Conservation (phyloP, 35 echinoderm and acorn worm genomes). For the Anneissia japonica region DNA sequence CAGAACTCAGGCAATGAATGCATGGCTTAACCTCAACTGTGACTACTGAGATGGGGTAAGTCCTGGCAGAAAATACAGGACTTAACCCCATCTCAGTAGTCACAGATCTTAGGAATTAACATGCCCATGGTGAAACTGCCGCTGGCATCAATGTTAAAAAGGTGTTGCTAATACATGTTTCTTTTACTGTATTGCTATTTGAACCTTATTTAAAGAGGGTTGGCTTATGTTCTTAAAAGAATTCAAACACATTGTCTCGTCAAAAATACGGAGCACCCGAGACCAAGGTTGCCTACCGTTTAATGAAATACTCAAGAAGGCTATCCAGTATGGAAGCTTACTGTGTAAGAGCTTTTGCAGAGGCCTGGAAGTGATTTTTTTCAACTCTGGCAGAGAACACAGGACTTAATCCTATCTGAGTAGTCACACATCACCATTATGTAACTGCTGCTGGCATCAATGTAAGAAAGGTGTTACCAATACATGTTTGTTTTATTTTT, state of each 20-base stretch:
- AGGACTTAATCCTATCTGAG: constrained; percentile 69
- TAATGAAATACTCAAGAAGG: constrained; percentile 69
- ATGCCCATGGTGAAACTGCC: constrained; percentile 68
- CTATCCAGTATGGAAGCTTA: constrained; percentile 86
- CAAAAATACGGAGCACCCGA: constrained; percentile 82
- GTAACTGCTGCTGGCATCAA: constrained; percentile 74
- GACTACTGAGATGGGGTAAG: too few relatives aligned
- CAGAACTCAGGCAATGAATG: constrained; percentile 81
- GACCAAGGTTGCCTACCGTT: constrained; percentile 59
- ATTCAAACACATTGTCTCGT: too few relatives aligned
- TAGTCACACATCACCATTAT: constrained; percentile 67
- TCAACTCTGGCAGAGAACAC: constrained; percentile 86
- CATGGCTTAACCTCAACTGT: constrained; percentile 77
- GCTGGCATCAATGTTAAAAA: constrained; percentile 75
- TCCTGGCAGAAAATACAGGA: constrained; percentile 80
- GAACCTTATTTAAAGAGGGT: too few relatives aligned
- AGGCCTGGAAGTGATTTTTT: too few relatives aligned
- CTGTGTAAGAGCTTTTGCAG: constrained; percentile 81
- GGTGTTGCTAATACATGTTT: too few relatives aligned
- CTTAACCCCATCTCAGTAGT: constrained; percentile 83
- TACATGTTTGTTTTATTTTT: too few relatives aligned
- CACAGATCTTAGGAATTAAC: constrained; percentile 78
- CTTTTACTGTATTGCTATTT: too few relatives aligned
- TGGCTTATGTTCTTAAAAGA: too few relatives aligned
- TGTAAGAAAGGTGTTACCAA: constrained; percentile 52